Conservation (phyloP, 30 jellyfish, hydroid and myxozoan genomes). For the Euphysa ruthae region DNA sequence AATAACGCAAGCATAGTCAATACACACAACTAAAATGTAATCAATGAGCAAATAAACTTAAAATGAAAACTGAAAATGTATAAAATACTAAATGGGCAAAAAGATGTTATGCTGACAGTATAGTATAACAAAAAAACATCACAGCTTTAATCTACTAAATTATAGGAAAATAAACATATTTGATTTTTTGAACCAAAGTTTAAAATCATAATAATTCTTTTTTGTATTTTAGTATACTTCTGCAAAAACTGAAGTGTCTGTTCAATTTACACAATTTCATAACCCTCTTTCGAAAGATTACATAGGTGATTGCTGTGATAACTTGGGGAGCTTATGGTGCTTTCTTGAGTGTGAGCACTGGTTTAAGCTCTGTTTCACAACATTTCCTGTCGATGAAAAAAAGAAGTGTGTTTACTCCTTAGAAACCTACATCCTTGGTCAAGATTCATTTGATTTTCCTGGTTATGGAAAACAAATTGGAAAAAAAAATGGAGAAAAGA, state of each 20-base stretch:
- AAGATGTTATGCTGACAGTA: no score
- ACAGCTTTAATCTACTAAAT: no score
- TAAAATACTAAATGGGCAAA: no score
- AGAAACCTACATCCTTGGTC: slow-evolving; percentile 33
- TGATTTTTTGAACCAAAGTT: no score
- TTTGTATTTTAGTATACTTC: no score
- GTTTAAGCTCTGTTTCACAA: slow-evolving; percentile 63
- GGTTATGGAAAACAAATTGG: slow-evolving; percentile 55
- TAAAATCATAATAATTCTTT: no score
- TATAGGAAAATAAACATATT: no score
- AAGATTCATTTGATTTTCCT: slow-evolving; percentile 37
- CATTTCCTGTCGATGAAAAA: slow-evolving; percentile 32
- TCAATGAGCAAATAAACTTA: no score
- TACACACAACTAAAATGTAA: no score
- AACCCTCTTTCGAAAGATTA: slow-evolving; percentile 35
- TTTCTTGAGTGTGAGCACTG: slow-evolving; percentile 59
- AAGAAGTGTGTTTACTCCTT: slow-evolving; percentile 22
- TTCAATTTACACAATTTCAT: slow-evolving; percentile 15
- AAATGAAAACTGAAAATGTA: no score
- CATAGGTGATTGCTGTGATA: slow-evolving; percentile 62
- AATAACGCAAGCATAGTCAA: no score
- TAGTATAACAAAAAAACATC: no score
- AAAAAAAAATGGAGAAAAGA: slow-evolving; percentile 2
- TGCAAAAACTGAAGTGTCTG: slow-evolving; percentile 13
- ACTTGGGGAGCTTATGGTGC: slow-evolving; percentile 22